phyloP scores from a whole-genome alignment of 2,797 vertebrate genomes.

The Danio choprae region DNA sequence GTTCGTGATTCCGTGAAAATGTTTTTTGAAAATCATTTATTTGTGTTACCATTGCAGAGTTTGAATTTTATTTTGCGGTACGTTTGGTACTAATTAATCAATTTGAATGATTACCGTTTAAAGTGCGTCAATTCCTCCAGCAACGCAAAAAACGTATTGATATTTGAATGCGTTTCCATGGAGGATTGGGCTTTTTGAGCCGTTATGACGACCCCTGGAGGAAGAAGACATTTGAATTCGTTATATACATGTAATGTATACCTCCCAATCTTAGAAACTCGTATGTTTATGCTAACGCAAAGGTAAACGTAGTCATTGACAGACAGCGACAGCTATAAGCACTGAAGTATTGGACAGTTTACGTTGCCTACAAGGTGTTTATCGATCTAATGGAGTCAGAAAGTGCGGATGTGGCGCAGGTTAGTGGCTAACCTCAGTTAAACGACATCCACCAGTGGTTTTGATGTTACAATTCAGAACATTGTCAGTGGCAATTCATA shows the following conservation, averaged over 20 bases:
- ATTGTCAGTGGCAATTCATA: neutral
- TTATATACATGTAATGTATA: neutral
- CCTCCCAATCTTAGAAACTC: neutral
- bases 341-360: neutral
- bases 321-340: neutral
- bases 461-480: neutral
- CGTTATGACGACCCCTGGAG: slow-evolving; percentile 26
- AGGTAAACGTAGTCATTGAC: neutral
- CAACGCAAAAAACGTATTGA: neutral
- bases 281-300: slow-evolving; percentile 19
- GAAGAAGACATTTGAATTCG: neutral
- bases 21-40: neutral
- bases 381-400: slow-evolving; percentile 40
- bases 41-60: no score
- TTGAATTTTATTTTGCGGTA: neutral
- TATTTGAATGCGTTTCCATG: neutral
- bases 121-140: neutral
- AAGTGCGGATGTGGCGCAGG: slow-evolving; percentile 37
- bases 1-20: neutral
- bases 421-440: slow-evolving; percentile 30
- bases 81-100: neutral
- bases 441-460: neutral
- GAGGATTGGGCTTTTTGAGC: neutral
- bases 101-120: neutral
- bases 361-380: neutral